Percentiles rank a stretch among this genome's conserved stretches.
These are phyloP conservation scores for Fregetta grallaria DNA, from an alignment of 2,113 vertebrate genomes.

Conservation along the genomic window DNA sequence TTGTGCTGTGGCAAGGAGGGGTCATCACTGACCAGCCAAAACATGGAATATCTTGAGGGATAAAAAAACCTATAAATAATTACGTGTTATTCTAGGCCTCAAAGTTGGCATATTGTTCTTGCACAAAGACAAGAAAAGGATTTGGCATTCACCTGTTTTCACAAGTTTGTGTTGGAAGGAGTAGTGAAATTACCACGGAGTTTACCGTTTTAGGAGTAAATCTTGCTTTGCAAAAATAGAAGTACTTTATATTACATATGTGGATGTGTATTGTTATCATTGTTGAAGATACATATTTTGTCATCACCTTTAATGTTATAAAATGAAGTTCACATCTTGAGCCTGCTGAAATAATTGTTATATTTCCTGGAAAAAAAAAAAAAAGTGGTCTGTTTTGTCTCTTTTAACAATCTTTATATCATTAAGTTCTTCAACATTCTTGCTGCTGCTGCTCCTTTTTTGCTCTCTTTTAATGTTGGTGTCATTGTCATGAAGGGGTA, in stretches of 20 bases:
- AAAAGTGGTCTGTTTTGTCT: neutral
- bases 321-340: conserved; percentile 4
- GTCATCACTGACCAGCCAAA: conserved; percentile 34
- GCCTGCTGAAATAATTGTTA: conserved; percentile 45
- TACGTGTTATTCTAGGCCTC: neutral
- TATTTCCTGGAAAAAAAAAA: neutral
- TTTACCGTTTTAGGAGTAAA: neutral
- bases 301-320: neutral
- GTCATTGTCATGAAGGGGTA: conserved; percentile 63
- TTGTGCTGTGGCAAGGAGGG: neutral
- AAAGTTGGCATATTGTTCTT: neutral
- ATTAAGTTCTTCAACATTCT: conserved; percentile 47
- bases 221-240: neutral
- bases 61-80: neutral
- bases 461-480: conserved; percentile 60
- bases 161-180: neutral
- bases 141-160: neutral
- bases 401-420: conserved; percentile 47
- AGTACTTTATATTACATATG: neutral
- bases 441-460: conserved; percentile 31
- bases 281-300: neutral
- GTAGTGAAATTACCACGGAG: neutral
- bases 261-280: neutral
- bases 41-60: neutral
- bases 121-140: neutral